Evolutionary conservation across 1,140 invertebrate species (phyloP).

Genomic region (Scaptomyza montana): DNA sequence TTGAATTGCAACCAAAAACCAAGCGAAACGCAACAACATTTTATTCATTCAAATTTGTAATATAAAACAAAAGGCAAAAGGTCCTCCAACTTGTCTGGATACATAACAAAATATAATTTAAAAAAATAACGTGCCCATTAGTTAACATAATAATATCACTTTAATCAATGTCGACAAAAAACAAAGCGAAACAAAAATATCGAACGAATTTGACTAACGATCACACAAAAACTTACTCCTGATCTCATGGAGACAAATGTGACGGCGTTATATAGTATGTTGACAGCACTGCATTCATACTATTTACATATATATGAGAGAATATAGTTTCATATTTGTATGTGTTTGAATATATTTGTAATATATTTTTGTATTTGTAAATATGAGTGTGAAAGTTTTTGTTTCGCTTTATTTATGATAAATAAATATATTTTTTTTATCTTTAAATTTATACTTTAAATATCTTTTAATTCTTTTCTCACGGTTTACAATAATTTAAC

Average conservation of each 20-base stretch:
- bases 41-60: slow-evolving; percentile 12
- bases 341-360: slow-evolving; percentile 48
- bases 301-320: slow-evolving; percentile 31
- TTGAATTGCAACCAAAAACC: slow-evolving; percentile 36
- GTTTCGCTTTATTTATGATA: slow-evolving; percentile 50
- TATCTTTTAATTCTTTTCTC: slow-evolving; percentile 6
- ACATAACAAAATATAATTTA: slow-evolving; percentile 34
- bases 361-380: slow-evolving; percentile 70
- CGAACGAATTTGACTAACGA: slow-evolving; percentile 1
- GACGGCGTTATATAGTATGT: slow-evolving; percentile 40
- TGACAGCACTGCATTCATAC: slow-evolving; percentile 10
- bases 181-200: slow-evolving; percentile 23
- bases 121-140: slow-evolving; percentile 29
- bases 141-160: slow-evolving; percentile 60
- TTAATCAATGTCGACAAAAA: slow-evolving; percentile 33
- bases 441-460: slow-evolving; percentile 25
- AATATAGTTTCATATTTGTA: slow-evolving; percentile 59
- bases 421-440: slow-evolving; percentile 62
- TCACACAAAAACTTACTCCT: not conserved
- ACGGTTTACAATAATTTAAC: slow-evolving; percentile 42
- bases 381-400: slow-evolving; percentile 56
- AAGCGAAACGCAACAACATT: slow-evolving; percentile 12
- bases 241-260: not conserved
- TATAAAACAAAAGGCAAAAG: slow-evolving; percentile 26
- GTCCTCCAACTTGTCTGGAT: slow-evolving; percentile 7